Percentiles rank a stretch among this genome's conserved stretches.
Evolutionary conservation across 2,113 vertebrate species (phyloP).

Genomic region (Alethe castanea): DNA sequence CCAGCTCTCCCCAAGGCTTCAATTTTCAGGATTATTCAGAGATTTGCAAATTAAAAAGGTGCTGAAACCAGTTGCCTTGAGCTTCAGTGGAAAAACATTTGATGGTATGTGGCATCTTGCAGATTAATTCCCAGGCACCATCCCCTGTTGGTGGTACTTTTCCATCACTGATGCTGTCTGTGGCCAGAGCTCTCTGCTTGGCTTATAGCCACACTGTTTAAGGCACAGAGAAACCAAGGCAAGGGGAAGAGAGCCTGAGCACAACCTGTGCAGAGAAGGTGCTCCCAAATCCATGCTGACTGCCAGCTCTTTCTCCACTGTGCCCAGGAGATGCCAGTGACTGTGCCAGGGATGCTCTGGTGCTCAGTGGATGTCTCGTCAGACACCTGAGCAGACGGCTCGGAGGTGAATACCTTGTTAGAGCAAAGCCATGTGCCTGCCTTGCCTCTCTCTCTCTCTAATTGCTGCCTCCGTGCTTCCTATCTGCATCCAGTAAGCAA

Average conservation of each 20-base stretch:
- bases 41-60: not conserved
- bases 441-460: not conserved
- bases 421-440: not conserved
- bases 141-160: not conserved
- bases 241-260: not conserved
- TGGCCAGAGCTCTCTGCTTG: not conserved
- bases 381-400: not conserved
- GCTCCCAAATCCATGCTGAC: not conserved
- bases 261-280: not conserved
- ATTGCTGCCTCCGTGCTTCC: not conserved
- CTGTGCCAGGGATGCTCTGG: not conserved
- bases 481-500: constrained; percentile 12
- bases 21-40: not conserved
- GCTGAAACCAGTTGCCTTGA: not conserved
- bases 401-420: not conserved
- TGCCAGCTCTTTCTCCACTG: not conserved
- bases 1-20: fast-evolving
- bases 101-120: not conserved
- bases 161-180: not conserved
- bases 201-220: not conserved
- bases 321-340: not conserved
- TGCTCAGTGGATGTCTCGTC: fast-evolving
- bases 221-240: not conserved
- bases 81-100: not conserved
- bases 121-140: not conserved